These are phyloP conservation scores for Cryptotermes secundus DNA, from an alignment of 1,140 invertebrate genomes.

Conservation along the genomic window DNA sequence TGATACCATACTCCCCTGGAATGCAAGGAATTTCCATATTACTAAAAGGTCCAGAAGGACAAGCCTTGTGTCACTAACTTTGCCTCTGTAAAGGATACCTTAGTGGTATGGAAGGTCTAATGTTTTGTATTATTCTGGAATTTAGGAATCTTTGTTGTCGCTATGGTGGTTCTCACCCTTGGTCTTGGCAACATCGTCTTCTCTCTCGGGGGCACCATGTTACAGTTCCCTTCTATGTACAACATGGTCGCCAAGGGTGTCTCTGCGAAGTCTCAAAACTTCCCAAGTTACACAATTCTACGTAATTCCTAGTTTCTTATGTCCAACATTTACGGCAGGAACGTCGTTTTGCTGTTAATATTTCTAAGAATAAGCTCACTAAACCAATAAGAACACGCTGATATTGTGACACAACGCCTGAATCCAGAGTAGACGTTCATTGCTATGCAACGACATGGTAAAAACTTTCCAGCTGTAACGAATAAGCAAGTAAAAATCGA, in stretches of 20 bases:
- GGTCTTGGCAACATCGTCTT: background rate
- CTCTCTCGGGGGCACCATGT: background rate
- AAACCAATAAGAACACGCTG: background rate
- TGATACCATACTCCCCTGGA: background rate
- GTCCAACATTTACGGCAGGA: background rate
- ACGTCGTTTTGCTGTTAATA: background rate
- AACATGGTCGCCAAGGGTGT: background rate
- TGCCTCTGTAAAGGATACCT: background rate
- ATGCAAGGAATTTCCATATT: conserved; percentile 15
- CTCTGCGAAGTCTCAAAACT: background rate
- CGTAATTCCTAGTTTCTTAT: background rate
- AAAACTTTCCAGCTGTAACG: too few relatives aligned
- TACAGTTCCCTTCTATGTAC: background rate
- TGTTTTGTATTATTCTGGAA: conserved; percentile 17
- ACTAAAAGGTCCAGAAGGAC: background rate
- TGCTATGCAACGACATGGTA: too few relatives aligned
- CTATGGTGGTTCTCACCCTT: background rate
- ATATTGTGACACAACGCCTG: too few relatives aligned
- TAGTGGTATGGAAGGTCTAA: background rate
- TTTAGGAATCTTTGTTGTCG: conserved; percentile 4
- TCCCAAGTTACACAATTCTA: background rate
- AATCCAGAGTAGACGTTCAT: too few relatives aligned
- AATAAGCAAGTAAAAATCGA: too few relatives aligned
- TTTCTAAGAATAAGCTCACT: background rate
- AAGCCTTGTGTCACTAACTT: background rate